Base-by-base conservation (phyloP, 2,888 invertebrate genomes). In the Patella caerulea region DNA sequence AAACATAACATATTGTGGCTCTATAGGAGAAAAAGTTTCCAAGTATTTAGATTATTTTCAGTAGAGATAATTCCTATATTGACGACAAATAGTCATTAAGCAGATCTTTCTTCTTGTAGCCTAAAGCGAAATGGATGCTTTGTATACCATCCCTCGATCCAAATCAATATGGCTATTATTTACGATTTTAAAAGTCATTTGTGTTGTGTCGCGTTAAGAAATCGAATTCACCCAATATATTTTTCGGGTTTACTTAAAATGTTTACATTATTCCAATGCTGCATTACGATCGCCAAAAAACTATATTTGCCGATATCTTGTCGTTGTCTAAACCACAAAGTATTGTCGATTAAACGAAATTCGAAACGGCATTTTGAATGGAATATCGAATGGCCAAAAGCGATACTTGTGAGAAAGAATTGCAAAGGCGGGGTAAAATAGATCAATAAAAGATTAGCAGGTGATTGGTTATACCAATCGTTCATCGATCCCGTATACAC, bases 371-470 rank as follows among this genome's bases (percentile, higher is more conserved):
- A 45, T 45, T 45, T 45, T 45, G 45, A 45, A 45, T 45, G 45
- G 45, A 45, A 45, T 45, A 45, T 45, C 45, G 45, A 45, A 45
- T 9, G 45, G 45, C 45, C 45, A 45, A 45, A 45, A 45, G 45
- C 45, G 45, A 45, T 45, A 45, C 45, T 45, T 45, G 45, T 45
- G 45, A 45, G 65, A 24, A 24, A 65, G 65, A 65, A 65, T 65
- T 65, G 24, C 24, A 65, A 45, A 65, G 65, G 65, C 65, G 65
- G 65, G 24, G 65, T 19, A 65, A 11, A 24, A 24, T 12, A 65
- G 65, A 19, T 65, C 65, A 24, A 65, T 65, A 65, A 65, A 65
- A 24, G 65, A 65, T 65, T 65, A 24, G 65, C 24, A 19, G 65
- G 19, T 65, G 65, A 65, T 65, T 65, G 65, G 65, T 24, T 65